Base-by-base conservation (phyloP, 2,888 invertebrate species). In the Archips crataeganus region DNA sequence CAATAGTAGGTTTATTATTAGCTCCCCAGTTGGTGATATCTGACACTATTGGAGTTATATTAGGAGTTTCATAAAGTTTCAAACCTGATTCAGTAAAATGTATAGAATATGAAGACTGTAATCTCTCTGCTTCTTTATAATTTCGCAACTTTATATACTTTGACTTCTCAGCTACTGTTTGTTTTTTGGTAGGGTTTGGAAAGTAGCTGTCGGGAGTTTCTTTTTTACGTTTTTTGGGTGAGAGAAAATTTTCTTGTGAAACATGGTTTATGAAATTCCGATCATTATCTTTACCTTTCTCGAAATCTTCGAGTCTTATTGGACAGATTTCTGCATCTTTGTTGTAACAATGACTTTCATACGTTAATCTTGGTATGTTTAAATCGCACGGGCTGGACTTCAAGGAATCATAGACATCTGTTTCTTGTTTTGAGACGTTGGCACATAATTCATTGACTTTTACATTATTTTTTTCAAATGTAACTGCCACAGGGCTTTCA, bases 311-410 rank as follows among this genome's bases (percentile, higher is more conserved):
- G 66, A 54, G 75, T 51, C 64, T 68, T 15, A 8, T 15, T 23
- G 4, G 36, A 49, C 23, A 10, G n/a, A 59, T n/a, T 51, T 59
- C 13, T 15, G 49, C 51, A 51, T 78, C 69, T 63, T 73, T 75
- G 59, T 78, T 66, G 73, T 85, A 83, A 68, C 79, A 72, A 74
- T 90, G 89, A 75, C 90, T 90, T 72, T 90, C 80, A 75, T 82
- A 90, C 54, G 90, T 89, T 51, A 84, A 64, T 71, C 74, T 79
- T 9, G 78, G 74, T 36, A 74, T 68, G 57, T 54, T 69, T 62
- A 45, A 51, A n/a, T 59, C 59, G 11, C 23, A 23, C 23, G 23
- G 23, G 0, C 0, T 23, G 23, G 23, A 23, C 23, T 23, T 23
- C 1, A 23, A 23, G 23, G 23, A 23, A 23, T 23, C 23, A 23